Conservation (phyloP, 2,113 vertebrate species). For the Scalopus aquaticus region DNA sequence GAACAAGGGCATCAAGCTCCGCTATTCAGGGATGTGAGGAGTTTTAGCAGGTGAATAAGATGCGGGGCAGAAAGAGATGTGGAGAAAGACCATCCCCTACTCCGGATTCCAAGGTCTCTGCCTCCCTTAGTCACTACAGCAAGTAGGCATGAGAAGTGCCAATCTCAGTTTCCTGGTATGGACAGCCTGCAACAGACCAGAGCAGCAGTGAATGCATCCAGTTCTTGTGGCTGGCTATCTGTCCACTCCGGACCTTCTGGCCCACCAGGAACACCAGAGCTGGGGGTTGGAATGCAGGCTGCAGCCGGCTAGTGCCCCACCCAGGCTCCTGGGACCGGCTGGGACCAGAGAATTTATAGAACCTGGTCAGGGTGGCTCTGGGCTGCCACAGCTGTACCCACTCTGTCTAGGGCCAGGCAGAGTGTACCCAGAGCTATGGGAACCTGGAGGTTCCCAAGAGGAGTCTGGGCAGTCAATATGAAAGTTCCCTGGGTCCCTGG, state of each 20-base stretch:
- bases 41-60: background rate
- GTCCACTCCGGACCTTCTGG: slow-evolving; percentile 65
- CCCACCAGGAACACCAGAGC: background rate
- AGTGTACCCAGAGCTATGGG: background rate
- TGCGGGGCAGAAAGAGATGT: too few species aligned
- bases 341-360: background rate
- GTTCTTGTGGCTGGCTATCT: background rate
- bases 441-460: background rate
- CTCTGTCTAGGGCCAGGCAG: background rate
- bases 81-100: background rate
- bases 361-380: background rate
- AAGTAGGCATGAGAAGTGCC: background rate
- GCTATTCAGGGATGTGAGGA: background rate
- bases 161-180: background rate
- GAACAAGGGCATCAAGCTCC: background rate
- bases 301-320: slow-evolving; percentile 55
- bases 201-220: background rate
- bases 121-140: background rate
- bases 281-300: slow-evolving; percentile 65
- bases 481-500: background rate
- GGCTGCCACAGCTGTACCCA: background rate
- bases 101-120: background rate
- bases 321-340: slow-evolving; percentile 62
- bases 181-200: background rate
- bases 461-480: background rate